Percentiles rank a stretch among this genome's conserved stretches.
phyloP scores from a whole-genome alignment of 2,888 invertebrate species.

The Thumatha senex region DNA sequence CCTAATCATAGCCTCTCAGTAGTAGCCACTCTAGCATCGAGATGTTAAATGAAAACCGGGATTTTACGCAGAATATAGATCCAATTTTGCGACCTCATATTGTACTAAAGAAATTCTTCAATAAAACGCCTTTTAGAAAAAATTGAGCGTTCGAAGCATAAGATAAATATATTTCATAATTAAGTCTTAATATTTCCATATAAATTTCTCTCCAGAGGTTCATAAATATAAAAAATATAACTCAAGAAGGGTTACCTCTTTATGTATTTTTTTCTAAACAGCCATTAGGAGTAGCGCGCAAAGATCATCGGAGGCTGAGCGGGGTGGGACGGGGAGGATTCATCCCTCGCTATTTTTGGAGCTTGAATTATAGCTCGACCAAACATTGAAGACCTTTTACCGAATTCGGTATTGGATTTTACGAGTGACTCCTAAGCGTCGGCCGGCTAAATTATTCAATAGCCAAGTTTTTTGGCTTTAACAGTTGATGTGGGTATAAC shows the following conservation, averaged over 20 bases:
- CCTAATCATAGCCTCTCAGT: no score
- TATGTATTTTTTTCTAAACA: conserved; percentile 67
- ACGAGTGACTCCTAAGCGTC: conserved; percentile 72
- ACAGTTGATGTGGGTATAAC: conserved; percentile 53
- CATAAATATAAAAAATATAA: conserved; percentile 48
- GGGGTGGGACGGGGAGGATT: conserved; percentile 39
- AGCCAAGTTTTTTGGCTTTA: conserved; percentile 49
- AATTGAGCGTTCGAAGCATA: no score
- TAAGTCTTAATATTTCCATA: conserved; percentile 19
- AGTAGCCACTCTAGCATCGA: no score
- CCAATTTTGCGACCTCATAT: no score
- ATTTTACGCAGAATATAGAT: no score
- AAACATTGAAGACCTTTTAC: conserved; percentile 81
- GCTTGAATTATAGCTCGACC: conserved; percentile 79
- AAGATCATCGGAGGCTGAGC: conserved; percentile 69
- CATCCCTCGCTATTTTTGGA: conserved; percentile 76
- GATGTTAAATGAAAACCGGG: no score
- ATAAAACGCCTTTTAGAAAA: no score
- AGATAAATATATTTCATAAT: no score
- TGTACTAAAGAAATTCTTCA: no score
- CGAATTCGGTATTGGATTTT: conserved; percentile 77
- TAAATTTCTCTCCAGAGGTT: conserved; percentile 23
- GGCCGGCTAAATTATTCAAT: conserved; percentile 75
- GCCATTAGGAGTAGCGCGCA: conserved; percentile 59
- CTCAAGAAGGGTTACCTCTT: conserved; percentile 48